These are phyloP conservation scores for Caloenas nicobarica DNA, from an alignment of 2,113 vertebrate species.

Conservation along the genomic window DNA sequence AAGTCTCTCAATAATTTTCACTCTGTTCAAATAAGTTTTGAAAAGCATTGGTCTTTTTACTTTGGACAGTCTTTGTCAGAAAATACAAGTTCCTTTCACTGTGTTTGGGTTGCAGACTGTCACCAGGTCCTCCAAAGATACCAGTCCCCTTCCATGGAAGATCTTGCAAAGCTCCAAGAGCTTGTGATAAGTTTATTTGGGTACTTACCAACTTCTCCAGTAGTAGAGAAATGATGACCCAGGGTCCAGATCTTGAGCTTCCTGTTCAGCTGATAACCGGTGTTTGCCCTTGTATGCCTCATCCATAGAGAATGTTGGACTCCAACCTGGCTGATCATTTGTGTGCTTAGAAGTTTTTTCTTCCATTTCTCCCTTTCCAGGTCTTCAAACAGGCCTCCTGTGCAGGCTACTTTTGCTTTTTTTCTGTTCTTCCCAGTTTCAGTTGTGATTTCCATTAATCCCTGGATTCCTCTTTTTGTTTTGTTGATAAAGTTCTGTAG, in stretches of 20 bases:
- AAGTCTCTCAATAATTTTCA: not conserved
- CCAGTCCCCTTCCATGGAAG: not conserved
- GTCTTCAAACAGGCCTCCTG: not conserved
- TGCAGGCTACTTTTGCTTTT: not conserved
- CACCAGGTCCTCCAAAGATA: not conserved
- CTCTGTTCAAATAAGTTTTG: not conserved
- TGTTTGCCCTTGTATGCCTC: not conserved
- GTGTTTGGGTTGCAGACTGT: not conserved
- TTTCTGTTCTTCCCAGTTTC: not conserved
- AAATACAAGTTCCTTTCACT: not conserved
- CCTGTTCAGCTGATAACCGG: not conserved
- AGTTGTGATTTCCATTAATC: not conserved
- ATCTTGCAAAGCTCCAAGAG: not conserved
- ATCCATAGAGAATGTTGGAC: not conserved
- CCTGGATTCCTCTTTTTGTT: not conserved
- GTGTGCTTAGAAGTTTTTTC: not conserved
- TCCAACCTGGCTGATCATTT: not conserved
- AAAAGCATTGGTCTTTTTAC: not conserved
- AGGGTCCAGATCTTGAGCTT: not conserved
- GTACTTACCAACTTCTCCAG: not conserved
- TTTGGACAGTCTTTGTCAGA: not conserved
- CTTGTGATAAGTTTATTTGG: not conserved
- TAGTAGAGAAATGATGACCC: not conserved
- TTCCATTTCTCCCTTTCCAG: not conserved
- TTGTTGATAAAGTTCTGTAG: not conserved